Evolutionary conservation across 2,113 vertebrate genomes (phyloP), one percentile per base, ranked within the genome.

Genomic region (Noctilio leporinus): DNA sequence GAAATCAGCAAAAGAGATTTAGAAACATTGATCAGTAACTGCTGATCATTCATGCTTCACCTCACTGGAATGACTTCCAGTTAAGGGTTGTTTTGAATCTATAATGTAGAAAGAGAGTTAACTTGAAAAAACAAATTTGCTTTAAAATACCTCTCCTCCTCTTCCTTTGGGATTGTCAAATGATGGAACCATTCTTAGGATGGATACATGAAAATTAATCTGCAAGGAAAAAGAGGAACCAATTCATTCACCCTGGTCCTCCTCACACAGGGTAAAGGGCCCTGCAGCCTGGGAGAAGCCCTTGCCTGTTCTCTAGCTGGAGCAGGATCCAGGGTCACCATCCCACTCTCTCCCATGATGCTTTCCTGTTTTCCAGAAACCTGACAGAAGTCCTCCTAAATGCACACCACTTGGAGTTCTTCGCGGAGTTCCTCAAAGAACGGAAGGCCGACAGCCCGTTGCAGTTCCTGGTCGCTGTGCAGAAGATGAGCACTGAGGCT

Each of bases 391-490:
- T 98, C 10, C 77, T 98, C 43, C 82, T 96, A 53, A 97, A 93
- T 64, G 11, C 94, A 12, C 65, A 59, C 1, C 98, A 98, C 67
- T 59, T 98, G 65, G 97, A 97, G 7, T 97, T 64, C 93, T 98
- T 98, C 95, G 84, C 0, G 70, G 95, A 97, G 16, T 98, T 98
- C 90, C 98, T 98, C 3, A 65, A 7, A 65, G 75, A 97, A 22
- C 95, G 77, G 19, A 88, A 95, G 0, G 80, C 97, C 1, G 98
- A 98, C 0, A 40, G 15, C 24, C 96, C 98, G 0, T 24, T 98
- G 73, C 15, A 5, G 7, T 98, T 98, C 96, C 97, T 98, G 86
- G 3, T 98, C 5, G 95, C 96, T 0, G 47, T 98, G 7, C 98
- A 98, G 16, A 97, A 95, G 67, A 43, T 98, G 12, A 59, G 2